A percentile compares a stretch with the other conserved stretches of the same genome.
Evolutionary conservation across 2,113 vertebrate species (phyloP).

Genomic region (Ceyx melanurus): DNA sequence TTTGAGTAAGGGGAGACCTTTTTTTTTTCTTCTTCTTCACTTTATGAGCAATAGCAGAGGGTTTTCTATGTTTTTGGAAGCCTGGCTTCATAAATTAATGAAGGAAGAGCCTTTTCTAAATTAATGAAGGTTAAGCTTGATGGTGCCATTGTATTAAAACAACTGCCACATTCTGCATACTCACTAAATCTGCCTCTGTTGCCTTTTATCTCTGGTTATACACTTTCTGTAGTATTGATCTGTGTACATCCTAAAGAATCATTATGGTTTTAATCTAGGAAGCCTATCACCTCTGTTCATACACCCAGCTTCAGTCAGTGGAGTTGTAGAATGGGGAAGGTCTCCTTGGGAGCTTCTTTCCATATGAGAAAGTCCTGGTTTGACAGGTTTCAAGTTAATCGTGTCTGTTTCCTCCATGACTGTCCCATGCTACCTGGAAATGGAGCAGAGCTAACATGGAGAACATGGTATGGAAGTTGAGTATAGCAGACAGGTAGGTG

Average conservation of each 20-base stretch:
- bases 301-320: neutral
- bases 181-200: neutral
- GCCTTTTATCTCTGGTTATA: neutral
- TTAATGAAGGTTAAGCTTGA: neutral
- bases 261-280: neutral
- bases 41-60: neutral
- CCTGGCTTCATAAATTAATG: neutral
- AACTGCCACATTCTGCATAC: neutral
- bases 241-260: neutral
- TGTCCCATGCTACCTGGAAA: neutral
- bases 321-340: neutral
- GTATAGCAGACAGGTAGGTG: no score
- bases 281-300: neutral
- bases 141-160: neutral
- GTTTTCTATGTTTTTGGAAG: neutral
- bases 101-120: neutral
- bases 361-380: accelerated
- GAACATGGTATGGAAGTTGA: neutral
- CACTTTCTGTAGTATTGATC: neutral
- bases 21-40: neutral
- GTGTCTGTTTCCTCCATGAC: accelerated
- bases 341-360: neutral
- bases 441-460: neutral
- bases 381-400: neutral
- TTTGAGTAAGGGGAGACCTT: neutral